These are phyloP conservation scores for Rhyacophila brunnea DNA, from an alignment of 1,140 invertebrate species.

Conservation along the genomic window DNA sequence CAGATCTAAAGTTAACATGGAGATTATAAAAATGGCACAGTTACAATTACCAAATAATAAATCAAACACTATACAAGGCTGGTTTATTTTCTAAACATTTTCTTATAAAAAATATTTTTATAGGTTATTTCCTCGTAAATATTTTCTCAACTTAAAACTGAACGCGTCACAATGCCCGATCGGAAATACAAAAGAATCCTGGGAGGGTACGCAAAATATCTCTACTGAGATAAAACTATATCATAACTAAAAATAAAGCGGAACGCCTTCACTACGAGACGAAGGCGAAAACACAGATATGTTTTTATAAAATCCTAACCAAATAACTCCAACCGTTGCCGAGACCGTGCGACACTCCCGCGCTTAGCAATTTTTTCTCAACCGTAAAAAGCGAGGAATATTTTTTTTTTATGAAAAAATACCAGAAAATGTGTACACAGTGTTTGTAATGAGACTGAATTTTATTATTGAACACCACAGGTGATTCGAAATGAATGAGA, in stretches of 20 bases:
- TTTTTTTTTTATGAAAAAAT: not conserved
- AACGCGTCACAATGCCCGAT: too few relatives aligned
- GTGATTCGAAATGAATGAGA: slow-evolving; percentile 13
- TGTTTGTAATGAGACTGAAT: slow-evolving; percentile 22
- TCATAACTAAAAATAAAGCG: not conserved
- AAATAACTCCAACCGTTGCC: not conserved
- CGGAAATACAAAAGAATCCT: too few relatives aligned
- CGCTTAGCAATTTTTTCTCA: not conserved
- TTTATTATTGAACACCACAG: slow-evolving; percentile 21
- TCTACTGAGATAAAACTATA: not conserved
- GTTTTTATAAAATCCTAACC: not conserved
- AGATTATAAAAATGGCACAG: slow-evolving; percentile 26
- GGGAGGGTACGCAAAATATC: not conserved
- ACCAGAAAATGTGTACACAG: slow-evolving; percentile 3
- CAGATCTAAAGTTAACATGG: not conserved
- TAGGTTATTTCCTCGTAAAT: not conserved
- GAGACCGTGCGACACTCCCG: not conserved
- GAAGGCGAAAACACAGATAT: not conserved
- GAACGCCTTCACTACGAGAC: not conserved
- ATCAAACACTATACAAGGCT: not conserved
- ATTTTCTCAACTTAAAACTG: not conserved
- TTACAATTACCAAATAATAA: slow-evolving; percentile 16
- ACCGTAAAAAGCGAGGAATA: slow-evolving; percentile 8
- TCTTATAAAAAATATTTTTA: too few relatives aligned
- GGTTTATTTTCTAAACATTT: too few relatives aligned